Evolutionary conservation across 2,113 vertebrate species (phyloP).

Genomic region (Gambusia affinis): DNA sequence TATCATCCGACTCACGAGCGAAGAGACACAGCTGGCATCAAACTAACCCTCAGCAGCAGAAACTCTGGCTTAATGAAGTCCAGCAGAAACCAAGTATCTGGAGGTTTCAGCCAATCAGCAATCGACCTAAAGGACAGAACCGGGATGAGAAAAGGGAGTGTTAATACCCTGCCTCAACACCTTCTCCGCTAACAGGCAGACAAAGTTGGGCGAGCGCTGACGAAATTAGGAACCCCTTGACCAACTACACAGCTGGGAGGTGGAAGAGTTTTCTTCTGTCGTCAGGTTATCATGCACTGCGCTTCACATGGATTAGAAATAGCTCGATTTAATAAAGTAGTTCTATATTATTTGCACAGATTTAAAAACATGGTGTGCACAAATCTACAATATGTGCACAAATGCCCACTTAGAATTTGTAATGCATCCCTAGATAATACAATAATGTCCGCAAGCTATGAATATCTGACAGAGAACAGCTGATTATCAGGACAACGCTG

Average conservation of each 20-base stretch:
- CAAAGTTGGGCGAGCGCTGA: neutral
- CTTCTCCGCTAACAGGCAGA: constrained; percentile 27
- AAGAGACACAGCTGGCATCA: neutral
- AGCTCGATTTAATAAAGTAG: neutral
- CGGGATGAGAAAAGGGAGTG: constrained; percentile 52
- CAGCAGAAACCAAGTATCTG: constrained; percentile 97
- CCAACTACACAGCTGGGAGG: constrained; percentile 30
- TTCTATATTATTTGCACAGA: neutral
- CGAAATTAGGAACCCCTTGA: constrained; percentile 51
- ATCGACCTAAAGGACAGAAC: constrained; percentile 84
- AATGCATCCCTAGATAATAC: neutral
- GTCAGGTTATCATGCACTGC: constrained; percentile 47
- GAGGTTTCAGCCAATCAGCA: constrained; percentile 96
- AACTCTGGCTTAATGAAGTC: constrained; percentile 99
- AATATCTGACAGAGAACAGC: too few relatives aligned
- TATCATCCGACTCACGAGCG: constrained; percentile 2
- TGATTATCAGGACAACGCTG: too few relatives aligned
- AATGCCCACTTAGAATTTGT: neutral
- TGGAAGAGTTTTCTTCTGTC: constrained; percentile 20
- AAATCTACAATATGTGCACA: too few relatives aligned
- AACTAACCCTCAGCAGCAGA: constrained; percentile 91
- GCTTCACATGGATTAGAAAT: neutral
- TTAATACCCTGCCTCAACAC: constrained; percentile 52
- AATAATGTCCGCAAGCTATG: too few relatives aligned
- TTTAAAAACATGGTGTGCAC: neutral